Evolutionary conservation across 2,888 invertebrate species (phyloP).

Genomic region (Acronicta leporina): DNA sequence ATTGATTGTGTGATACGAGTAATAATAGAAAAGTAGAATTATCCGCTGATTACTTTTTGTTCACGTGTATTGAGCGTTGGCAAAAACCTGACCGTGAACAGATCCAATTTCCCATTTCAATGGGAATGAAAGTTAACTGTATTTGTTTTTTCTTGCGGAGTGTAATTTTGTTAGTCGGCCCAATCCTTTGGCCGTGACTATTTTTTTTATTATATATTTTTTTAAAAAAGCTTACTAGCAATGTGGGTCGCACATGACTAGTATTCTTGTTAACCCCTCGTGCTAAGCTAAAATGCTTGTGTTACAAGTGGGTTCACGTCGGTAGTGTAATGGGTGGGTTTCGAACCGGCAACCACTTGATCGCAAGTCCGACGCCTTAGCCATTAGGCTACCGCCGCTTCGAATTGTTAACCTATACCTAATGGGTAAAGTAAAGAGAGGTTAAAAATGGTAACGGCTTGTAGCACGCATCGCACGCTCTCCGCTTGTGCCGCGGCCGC

Average conservation of each 20-base stretch:
- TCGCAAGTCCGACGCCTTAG: too few species aligned
- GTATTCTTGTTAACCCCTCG: too few species aligned
- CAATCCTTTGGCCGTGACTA: constrained; percentile 43
- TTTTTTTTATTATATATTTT: too few species aligned
- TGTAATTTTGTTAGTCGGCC: constrained; percentile 15
- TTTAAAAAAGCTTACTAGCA: too few species aligned
- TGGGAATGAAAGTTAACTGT: constrained; percentile 16
- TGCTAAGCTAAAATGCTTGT: too few species aligned
- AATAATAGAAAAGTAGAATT: constrained; percentile 43
- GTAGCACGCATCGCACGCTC: neutral
- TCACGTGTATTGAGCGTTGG: constrained; percentile 1
- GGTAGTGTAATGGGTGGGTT: too few species aligned
- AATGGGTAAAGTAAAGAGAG: constrained; percentile 1
- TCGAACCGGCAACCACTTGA: too few species aligned
- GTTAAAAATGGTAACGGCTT: constrained; percentile 16
- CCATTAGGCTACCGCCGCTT: too few species aligned
- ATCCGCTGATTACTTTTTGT: constrained; percentile 43
- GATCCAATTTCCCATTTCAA: constrained; percentile 45
- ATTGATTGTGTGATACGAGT: constrained; percentile 18
- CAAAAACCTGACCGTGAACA: constrained; percentile 41
- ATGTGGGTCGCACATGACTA: too few species aligned
- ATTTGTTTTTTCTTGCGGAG: constrained; percentile 10
- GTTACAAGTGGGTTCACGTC: too few species aligned
- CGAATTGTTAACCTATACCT: constrained; percentile 24
- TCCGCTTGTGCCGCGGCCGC: neutral